phyloP scores from a whole-genome alignment of 1,140 invertebrate species.

The Drosophila gunungcola region DNA sequence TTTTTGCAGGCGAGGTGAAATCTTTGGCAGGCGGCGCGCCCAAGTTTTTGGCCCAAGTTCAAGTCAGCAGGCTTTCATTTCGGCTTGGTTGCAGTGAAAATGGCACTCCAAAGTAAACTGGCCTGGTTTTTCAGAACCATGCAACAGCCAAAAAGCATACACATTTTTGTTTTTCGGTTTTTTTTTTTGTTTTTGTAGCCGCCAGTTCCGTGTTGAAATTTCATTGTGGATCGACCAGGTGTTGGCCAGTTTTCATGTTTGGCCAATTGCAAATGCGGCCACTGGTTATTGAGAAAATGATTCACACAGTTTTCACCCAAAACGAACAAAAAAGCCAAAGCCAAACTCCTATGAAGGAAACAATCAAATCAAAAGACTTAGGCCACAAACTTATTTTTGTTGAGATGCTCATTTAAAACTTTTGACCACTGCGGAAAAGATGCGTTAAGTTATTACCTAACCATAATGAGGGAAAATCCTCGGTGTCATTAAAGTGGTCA shows the following conservation, averaged over 20 bases:
- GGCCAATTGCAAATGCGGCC: slow-evolving; percentile 41
- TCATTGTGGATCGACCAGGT: slow-evolving; percentile 42
- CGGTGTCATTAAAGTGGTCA: slow-evolving; percentile 49
- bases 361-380: slow-evolving; percentile 70
- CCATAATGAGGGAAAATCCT: slow-evolving; percentile 72
- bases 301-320: slow-evolving; percentile 51
- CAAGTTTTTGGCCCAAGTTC: slow-evolving; percentile 51
- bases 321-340: slow-evolving; percentile 9
- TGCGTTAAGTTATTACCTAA: slow-evolving; percentile 45
- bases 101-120: slow-evolving; percentile 6
- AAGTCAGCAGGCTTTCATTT: slow-evolving; percentile 48
- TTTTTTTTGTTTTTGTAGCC: background rate
- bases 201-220: slow-evolving; percentile 61
- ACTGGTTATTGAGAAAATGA: slow-evolving; percentile 18
- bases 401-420: slow-evolving; percentile 9
- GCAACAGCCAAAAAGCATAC: slow-evolving; percentile 32
- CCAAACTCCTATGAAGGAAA: background rate
- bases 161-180: slow-evolving; percentile 3
- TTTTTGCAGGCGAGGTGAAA: slow-evolving; percentile 47
- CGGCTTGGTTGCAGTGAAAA: slow-evolving; percentile 39
- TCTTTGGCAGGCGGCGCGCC: slow-evolving; percentile 49
- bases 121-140: slow-evolving; percentile 43
- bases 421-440: slow-evolving; percentile 14
- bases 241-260: slow-evolving; percentile 26
- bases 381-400: slow-evolving; percentile 63